A percentile compares a stretch with the other conserved stretches of the same genome.
Conservation (phyloP, 2,888 invertebrate genomes). For the Pardosa pseudoannulata region DNA sequence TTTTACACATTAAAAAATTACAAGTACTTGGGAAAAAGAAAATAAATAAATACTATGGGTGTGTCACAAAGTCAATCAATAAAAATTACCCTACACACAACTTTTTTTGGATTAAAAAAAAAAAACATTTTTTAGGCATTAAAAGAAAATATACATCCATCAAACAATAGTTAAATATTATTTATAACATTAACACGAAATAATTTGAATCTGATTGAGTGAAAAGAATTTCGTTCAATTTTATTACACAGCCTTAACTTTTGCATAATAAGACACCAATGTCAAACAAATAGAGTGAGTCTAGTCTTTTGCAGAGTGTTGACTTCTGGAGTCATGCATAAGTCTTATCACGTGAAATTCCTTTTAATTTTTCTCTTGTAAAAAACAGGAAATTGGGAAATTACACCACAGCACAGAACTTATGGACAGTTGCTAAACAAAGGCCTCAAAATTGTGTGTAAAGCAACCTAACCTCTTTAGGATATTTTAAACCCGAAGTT, state of each 20-base stretch:
- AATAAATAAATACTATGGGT: no score
- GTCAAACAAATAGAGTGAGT: neutral
- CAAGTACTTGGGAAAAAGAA: no score
- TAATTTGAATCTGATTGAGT: neutral
- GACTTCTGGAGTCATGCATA: neutral
- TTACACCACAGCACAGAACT: neutral
- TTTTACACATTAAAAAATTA: no score
- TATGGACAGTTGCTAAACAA: constrained; percentile 13
- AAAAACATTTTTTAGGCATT: no score
- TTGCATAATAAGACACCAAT: neutral
- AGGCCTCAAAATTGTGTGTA: constrained; percentile 7
- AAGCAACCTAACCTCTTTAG: neutral
- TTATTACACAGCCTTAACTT: constrained; percentile 4
- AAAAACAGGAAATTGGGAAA: neutral
- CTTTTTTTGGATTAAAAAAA: no score
- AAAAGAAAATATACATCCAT: no score
- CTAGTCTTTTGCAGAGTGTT: neutral
- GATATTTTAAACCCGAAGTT: neutral
- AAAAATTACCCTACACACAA: no score
- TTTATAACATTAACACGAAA: neutral
- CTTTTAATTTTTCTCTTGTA: neutral
- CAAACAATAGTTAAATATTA: neutral
- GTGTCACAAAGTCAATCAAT: no score
- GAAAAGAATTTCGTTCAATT: neutral
- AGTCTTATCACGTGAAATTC: neutral